Evolutionary conservation across 64 coral and sea anemone species (phyloP).

Genomic region (Pocillopora verrucosa): DNA sequence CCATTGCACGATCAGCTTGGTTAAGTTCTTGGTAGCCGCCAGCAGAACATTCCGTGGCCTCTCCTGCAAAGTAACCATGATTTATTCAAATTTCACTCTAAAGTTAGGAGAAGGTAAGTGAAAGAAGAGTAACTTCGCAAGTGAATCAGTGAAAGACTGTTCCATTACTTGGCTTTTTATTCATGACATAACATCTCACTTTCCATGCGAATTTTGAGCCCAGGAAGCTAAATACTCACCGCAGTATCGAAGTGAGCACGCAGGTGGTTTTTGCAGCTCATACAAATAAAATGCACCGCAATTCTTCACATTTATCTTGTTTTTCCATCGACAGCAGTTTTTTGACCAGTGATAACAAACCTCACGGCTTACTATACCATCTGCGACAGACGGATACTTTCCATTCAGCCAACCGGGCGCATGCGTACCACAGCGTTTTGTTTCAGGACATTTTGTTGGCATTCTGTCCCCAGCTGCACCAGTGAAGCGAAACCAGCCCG

Average conservation of each 20-base stretch:
- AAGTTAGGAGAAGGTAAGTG: no score
- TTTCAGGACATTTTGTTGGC: no score
- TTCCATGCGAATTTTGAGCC: no score
- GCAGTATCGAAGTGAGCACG: not conserved
- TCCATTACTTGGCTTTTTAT: no score
- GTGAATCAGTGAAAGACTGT: no score
- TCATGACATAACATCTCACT: no score
- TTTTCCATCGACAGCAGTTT: not conserved
- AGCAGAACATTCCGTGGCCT: not conserved
- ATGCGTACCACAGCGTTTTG: no score
- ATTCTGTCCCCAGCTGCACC: no score
- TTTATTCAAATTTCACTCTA: no score
- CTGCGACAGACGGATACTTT: not conserved
- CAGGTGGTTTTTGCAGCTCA: not conserved
- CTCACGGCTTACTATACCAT: not conserved
- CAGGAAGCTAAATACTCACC: not conserved
- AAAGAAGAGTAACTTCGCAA: no score
- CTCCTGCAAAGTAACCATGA: constrained; percentile 6
- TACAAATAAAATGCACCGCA: not conserved
- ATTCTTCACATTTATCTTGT: constrained; percentile 1
- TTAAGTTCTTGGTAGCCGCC: not conserved
- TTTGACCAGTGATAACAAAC: not conserved
- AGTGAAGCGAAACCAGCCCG: no score
- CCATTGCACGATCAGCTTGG: not conserved
- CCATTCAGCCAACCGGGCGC: not conserved